Conservation (phyloP, 1,140 invertebrate species). For the Drosophila pandora region DNA sequence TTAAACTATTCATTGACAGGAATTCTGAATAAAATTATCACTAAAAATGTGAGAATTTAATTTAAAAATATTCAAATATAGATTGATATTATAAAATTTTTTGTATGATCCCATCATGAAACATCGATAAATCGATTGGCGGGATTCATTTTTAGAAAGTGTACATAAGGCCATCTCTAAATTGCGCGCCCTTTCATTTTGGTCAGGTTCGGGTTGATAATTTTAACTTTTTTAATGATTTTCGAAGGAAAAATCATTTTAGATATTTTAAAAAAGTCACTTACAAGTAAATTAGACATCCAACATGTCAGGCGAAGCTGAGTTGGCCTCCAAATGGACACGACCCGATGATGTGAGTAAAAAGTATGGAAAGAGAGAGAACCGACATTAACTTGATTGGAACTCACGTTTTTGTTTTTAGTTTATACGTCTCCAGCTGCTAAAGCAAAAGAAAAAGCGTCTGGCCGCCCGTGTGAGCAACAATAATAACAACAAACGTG, state of each 20-base stretch:
- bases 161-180: background rate
- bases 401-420: slow-evolving; percentile 59
- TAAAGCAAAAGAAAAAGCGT: slow-evolving; percentile 87
- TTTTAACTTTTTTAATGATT: background rate
- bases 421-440: slow-evolving; percentile 86
- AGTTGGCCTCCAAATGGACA: slow-evolving; percentile 67
- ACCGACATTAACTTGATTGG: background rate
- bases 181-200: slow-evolving; percentile 14
- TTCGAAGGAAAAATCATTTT: too few species aligned
- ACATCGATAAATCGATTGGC: background rate
- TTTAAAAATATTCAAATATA: too few species aligned
- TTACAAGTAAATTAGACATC: background rate
- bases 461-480: slow-evolving; percentile 86
- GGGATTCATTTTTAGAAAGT: background rate
- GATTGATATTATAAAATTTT: too few species aligned
- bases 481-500: slow-evolving; percentile 52
- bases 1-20: too few species aligned
- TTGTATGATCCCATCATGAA: too few species aligned
- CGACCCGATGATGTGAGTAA: slow-evolving; percentile 72
- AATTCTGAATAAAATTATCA: too few species aligned
- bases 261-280: background rate
- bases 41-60: too few species aligned
- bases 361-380: background rate
- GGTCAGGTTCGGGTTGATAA: background rate
- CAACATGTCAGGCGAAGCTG: slow-evolving; percentile 54